Percentiles rank a stretch among this genome's conserved stretches.
phyloP scores from a whole-genome alignment of 1,140 invertebrate species.

The Teleogryllus occipitalis region DNA sequence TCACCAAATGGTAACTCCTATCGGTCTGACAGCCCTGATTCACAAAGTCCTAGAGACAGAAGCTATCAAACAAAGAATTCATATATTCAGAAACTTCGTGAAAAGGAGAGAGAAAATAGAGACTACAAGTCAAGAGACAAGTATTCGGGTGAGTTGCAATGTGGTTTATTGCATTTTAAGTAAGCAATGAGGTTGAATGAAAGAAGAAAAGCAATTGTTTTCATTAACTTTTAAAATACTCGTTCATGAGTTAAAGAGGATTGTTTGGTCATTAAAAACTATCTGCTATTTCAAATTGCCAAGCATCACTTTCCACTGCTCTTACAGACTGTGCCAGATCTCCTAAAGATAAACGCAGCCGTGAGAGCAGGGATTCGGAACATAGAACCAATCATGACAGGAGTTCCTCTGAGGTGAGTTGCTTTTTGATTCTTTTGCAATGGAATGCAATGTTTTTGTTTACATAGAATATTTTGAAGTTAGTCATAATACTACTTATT shows the following conservation, averaged over 20 bases:
- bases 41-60: constrained; percentile 57
- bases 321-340: constrained; percentile 65
- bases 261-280: too few species aligned
- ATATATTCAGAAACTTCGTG: constrained; percentile 60
- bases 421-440: constrained; percentile 16
- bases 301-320: constrained; percentile 7
- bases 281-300: too few species aligned
- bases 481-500: too few species aligned
- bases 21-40: constrained; percentile 61
- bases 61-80: constrained; percentile 66
- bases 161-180: background rate
- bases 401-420: constrained; percentile 59
- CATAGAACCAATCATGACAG: constrained; percentile 78
- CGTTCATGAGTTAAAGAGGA: too few species aligned
- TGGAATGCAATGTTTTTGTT: too few species aligned
- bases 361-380: constrained; percentile 66
- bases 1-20: constrained; percentile 66
- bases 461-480: too few species aligned
- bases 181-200: background rate
- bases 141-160: constrained; percentile 39
- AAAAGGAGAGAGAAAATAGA: constrained; percentile 86
- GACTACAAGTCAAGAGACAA: constrained; percentile 79
- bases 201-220: background rate
- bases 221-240: too few species aligned
- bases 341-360: constrained; percentile 72